Percentiles rank a stretch among this genome's conserved stretches.
These are phyloP conservation scores for Magallana nippona DNA, from an alignment of 2,888 invertebrate genomes.

Conservation along the genomic window DNA sequence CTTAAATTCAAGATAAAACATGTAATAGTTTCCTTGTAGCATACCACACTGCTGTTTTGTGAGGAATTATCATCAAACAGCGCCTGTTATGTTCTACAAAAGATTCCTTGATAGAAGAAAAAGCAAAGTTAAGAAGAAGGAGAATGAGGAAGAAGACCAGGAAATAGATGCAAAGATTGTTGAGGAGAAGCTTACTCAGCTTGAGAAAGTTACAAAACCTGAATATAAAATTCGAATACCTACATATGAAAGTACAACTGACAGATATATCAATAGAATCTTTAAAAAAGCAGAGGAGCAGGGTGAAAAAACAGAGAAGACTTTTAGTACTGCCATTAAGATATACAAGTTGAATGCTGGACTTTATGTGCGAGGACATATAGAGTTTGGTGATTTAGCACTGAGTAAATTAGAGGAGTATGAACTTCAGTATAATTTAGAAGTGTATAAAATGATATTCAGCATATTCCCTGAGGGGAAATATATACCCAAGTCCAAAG, in stretches of 20 bases:
- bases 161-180: constrained; percentile 11
- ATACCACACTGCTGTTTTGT: not conserved
- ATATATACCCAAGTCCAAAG: constrained; percentile 87
- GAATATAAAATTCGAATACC: not conserved
- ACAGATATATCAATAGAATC: not conserved
- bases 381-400: constrained; percentile 96
- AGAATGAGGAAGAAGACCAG: not conserved
- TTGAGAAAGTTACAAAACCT: not conserved
- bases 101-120: not conserved
- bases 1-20: no score
- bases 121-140: not conserved
- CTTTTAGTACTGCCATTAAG: constrained; percentile 70
- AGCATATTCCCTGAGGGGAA: constrained; percentile 90
- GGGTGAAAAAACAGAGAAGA: constrained; percentile 47
- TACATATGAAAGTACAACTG: constrained; percentile 13
- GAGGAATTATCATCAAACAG: not conserved
- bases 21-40: not conserved
- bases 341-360: constrained; percentile 86
- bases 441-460: constrained; percentile 87
- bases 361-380: constrained; percentile 89
- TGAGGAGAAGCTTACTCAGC: not conserved
- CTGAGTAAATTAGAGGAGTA: constrained; percentile 93
- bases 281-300: constrained; percentile 17
- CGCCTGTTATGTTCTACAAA: not conserved
- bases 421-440: constrained; percentile 88